Evolutionary conservation across 2,797 vertebrate species (phyloP), one percentile per base, ranked within the genome.

Genomic region (Chromis chromis): DNA sequence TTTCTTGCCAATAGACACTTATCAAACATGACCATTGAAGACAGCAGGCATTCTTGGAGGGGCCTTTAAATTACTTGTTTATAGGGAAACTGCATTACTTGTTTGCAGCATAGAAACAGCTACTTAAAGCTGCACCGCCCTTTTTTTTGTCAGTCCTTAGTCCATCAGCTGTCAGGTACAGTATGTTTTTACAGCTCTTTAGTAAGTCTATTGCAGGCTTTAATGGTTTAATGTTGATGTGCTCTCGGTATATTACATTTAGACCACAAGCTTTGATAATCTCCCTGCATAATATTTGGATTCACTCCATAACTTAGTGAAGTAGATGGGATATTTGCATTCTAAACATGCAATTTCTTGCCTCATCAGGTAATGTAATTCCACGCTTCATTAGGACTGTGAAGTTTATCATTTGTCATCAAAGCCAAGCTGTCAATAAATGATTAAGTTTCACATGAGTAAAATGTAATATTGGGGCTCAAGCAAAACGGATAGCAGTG

Each of bases 341-440:
- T 94, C 92, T 90, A 93, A 92, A 94, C 93, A 92, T 94, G 93
- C 90, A 93, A 91, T 91, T 93, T 93, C 92, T 88, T 95, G 91
- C 90, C 91, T 94, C 94, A 94, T 94, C 92, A 93, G 93, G 94
- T 94, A 94, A 95, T 94, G 93, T 94, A 95, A 95, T 95, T 94
- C 94, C 93, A 94, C 80, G 92, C 93, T 94, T 95, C 94, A 94
- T 95, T 95, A 95, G 89, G 86, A 90, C 88, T 91, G 88, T 93
- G 93, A 94, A 91, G 93, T 95, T 95, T 94, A 95, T 95, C 94
- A 94, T 95, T 95, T 94, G 93, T 95, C 93, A 95, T 95, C 93
- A 94, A 93, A 93, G 92, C 88, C 90, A 86, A 90, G 91, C 91
- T 94, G 93, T 94, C 94, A 94, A 94, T 94, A 94, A 92, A 95